Evolutionary conservation across 2,113 vertebrate species (phyloP).

Genomic region (Rhombomys opimus): DNA sequence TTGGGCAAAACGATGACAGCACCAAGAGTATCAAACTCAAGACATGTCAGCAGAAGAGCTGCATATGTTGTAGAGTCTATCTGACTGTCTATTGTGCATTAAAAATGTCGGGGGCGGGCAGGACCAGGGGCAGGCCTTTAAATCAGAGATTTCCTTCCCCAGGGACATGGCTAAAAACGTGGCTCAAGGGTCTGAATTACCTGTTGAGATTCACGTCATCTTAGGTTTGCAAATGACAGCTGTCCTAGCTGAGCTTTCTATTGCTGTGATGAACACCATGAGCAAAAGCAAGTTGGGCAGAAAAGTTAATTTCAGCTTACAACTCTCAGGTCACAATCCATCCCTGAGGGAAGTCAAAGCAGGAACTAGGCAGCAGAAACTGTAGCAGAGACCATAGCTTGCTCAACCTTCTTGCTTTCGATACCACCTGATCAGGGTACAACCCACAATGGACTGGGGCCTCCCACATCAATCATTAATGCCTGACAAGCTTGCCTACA

Average conservation of each 20-base stretch:
- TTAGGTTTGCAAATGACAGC: neutral
- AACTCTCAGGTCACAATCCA: neutral
- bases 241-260: neutral
- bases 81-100: neutral
- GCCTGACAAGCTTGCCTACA: neutral
- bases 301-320: neutral
- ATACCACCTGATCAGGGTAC: neutral
- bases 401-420: neutral
- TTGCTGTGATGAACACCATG: neutral
- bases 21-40: neutral
- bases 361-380: neutral
- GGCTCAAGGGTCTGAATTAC: neutral
- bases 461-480: neutral
- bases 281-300: neutral
- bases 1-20: slow-evolving; percentile 11
- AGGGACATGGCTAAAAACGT: neutral
- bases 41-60: neutral
- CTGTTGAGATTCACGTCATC: neutral
- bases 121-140: neutral
- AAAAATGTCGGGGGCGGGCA: neutral
- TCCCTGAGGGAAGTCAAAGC: neutral
- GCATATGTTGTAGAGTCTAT: neutral
- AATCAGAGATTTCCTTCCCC: neutral
- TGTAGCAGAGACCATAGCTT: neutral
- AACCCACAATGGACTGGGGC: neutral